Percentiles rank a stretch among this genome's conserved stretches.
Evolutionary conservation across 2,113 vertebrate species (phyloP).

Genomic region (Clarias macrocephalus): DNA sequence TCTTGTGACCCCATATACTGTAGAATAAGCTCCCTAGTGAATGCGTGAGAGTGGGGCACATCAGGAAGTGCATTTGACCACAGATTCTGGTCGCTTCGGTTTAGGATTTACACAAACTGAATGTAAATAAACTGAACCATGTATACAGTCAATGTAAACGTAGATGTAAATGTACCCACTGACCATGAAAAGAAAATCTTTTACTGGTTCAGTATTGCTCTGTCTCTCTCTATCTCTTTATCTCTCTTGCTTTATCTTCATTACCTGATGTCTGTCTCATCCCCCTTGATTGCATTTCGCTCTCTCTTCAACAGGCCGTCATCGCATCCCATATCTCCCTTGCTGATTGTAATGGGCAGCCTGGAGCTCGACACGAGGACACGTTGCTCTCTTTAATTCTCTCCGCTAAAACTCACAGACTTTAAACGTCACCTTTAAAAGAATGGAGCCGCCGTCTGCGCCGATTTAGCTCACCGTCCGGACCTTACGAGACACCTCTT

Average conservation of each 20-base stretch:
- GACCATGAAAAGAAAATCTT: background rate
- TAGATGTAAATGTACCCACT: background rate
- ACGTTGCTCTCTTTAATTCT: slow-evolving; percentile 71
- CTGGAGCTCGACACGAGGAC: slow-evolving; percentile 41
- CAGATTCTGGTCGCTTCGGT: background rate
- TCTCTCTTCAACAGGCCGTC: slow-evolving; percentile 22
- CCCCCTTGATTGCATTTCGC: background rate
- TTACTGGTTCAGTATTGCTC: background rate
- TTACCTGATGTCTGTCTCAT: slow-evolving; percentile 24
- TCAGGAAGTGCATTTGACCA: background rate
- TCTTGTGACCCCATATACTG: no score
- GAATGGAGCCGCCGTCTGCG: slow-evolving; percentile 72
- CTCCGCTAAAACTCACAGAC: slow-evolving; percentile 68
- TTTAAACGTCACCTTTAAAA: slow-evolving; percentile 72
- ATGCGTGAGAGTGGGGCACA: background rate
- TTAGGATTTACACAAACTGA: background rate
- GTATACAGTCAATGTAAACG: background rate
- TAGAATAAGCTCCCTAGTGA: no score
- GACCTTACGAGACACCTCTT: slow-evolving; percentile 66
- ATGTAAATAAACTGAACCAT: background rate
- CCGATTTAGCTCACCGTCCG: slow-evolving; percentile 71
- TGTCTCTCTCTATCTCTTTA: background rate
- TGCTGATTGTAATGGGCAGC: slow-evolving; percentile 74
- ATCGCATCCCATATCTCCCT: slow-evolving; percentile 50
- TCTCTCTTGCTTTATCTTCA: slow-evolving; percentile 6